These are phyloP conservation scores for Asbolus verrucosus DNA, from an alignment of 1,140 invertebrate species.

Conservation along the genomic window DNA sequence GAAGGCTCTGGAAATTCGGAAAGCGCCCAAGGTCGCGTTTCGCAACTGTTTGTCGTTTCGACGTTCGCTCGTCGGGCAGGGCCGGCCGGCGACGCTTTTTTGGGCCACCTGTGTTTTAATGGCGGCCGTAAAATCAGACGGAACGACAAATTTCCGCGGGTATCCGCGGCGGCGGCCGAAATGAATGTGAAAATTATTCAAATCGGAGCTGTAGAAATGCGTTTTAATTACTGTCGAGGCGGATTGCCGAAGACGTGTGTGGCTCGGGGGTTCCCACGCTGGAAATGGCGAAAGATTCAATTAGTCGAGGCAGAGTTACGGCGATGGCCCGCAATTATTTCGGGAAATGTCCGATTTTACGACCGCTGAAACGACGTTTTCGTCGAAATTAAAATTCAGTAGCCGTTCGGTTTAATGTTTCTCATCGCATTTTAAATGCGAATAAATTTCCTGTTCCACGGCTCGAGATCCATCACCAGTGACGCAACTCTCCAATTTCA, in stretches of 20 bases:
- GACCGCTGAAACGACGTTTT: constrained; percentile 3
- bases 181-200: not conserved
- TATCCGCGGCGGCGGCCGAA: not conserved
- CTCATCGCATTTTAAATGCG: constrained; percentile 15
- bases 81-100: not conserved
- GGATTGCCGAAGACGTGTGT: not conserved
- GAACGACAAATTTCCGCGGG: no score
- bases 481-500: constrained; percentile 31
- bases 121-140: no score
- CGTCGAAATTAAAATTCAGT: constrained; percentile 29
- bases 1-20: not conserved
- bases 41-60: not conserved
- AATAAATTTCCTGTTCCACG: constrained; percentile 22
- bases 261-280: not conserved
- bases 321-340: not conserved
- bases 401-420: constrained; percentile 14
- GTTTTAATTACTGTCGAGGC: not conserved
- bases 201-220: not conserved
- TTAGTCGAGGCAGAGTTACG: constrained; percentile 3
- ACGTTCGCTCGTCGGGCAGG: not conserved
- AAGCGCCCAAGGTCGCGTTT: constrained; percentile 3
- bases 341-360: constrained; percentile 9
- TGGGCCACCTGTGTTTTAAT: not conserved
- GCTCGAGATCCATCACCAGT: constrained; percentile 5
- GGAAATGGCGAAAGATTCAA: constrained; percentile 23